Base-by-base conservation (phyloP, 2,888 invertebrate genomes). In the Epistrophe grossulariae region DNA sequence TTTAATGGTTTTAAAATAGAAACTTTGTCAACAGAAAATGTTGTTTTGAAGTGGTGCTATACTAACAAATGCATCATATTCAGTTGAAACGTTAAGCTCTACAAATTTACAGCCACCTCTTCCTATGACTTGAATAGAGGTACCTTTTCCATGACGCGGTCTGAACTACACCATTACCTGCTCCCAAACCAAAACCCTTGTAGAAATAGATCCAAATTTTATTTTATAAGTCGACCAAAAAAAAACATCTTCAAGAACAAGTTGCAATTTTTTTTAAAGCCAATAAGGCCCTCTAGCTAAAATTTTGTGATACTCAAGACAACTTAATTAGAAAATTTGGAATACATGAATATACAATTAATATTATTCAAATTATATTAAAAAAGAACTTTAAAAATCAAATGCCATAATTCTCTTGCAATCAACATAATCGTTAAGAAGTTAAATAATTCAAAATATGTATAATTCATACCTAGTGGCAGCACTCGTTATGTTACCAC, bases 401-500 rank as follows among this genome's bases (percentile, higher is more conserved):
- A 15, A 31, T 4, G 8, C 17, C 50, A 50, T 19, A 62, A 38
- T 8, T 15, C 43, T 24, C 13, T 11, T 11, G 45, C 48, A 66
- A 48, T 48, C 43, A 4, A 48, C 66, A 50, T 28, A 66, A 31
- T 62, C 24, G 13, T 50, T 13, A 19, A 35, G 19, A 38, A 70
- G 5, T 6, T 52, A n/a, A 24, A 52, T 24, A 9, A 70, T 38
- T 31, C 10, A 35, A 70, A 38, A 48, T 24, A n/a, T n/a, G n/a
- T n/a, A 17, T 50, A 57, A 62, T 50, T 52, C 11, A 17, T 35
- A 13, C 15, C 68, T 48, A 40, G n/a, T 76, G 76, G 72, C 72
- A 78, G 52, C 66, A 68, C 72, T 73, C 1, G 5, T 59, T 8
- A 60, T n/a, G 1, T 17, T 24, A 13, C 78, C n/a, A 83, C 45